Evolutionary conservation across 2,797 vertebrate genomes (phyloP).

Genomic region (Manis javanica): DNA sequence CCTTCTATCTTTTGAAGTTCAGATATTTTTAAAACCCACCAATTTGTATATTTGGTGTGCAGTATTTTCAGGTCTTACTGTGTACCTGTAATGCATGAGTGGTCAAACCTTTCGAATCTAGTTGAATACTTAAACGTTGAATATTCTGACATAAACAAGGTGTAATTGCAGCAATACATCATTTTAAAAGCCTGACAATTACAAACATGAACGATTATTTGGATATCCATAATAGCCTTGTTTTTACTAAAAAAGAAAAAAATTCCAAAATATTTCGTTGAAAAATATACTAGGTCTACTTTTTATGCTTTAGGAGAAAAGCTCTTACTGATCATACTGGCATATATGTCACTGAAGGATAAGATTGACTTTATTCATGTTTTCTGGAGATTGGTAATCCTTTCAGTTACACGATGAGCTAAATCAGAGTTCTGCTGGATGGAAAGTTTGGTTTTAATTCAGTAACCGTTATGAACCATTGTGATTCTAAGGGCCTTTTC

Average conservation of each 20-base stretch:
- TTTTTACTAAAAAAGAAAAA: slow-evolving; percentile 54
- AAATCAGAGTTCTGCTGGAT: neutral
- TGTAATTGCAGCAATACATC: slow-evolving; percentile 46
- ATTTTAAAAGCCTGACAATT: slow-evolving; percentile 18
- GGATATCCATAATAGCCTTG: neutral
- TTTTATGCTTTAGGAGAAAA: slow-evolving; percentile 52
- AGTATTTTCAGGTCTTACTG: slow-evolving; percentile 41
- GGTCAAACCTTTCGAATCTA: slow-evolving; percentile 50
- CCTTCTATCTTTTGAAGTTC: slow-evolving; percentile 49
- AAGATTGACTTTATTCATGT: neutral
- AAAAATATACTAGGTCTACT: neutral
- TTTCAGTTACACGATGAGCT: neutral
- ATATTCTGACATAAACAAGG: slow-evolving; percentile 59
- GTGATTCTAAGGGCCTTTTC: neutral
- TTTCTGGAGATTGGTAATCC: slow-evolving; percentile 29
- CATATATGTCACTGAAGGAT: slow-evolving; percentile 48
- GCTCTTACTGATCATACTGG: neutral
- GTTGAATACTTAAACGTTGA: slow-evolving; percentile 54
- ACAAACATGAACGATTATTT: slow-evolving; percentile 37
- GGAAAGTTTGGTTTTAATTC: slow-evolving; percentile 10
- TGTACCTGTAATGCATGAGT: slow-evolving; percentile 4
- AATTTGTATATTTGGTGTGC: slow-evolving; percentile 38
- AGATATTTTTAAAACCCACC: neutral
- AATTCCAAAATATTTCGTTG: slow-evolving; percentile 17
- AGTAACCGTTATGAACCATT: neutral